Evolutionary conservation across 2,797 vertebrate genomes (phyloP), one percentile per base, ranked within the genome.

Genomic region (Melanotaenia parkinsoni): DNA sequence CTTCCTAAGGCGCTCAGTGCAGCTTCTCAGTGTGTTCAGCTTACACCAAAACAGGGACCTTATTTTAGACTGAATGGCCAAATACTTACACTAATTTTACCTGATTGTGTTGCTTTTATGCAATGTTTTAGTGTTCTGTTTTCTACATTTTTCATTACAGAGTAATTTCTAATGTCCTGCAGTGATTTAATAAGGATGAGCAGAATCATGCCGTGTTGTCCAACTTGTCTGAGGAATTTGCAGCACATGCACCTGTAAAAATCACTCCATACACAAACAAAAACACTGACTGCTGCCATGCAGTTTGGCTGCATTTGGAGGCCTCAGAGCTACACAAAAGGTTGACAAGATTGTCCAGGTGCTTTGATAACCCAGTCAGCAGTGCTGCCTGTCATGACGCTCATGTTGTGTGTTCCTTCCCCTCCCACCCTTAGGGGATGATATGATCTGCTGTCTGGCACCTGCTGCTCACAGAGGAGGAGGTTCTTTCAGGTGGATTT

Each of bases 1-100:
- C 63, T n/a, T 60, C 37, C 54, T 81, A 79, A 90, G 77, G 47
- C 72, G 86, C 79, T 85, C 76, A 83, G 70, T 20, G 18, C 38
- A 61, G 38, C 68, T 59, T 37, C 62, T 82, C 70, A 37, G 18
- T 79, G 70, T 63, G 45, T 51, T 76, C 74, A n/a, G 5, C 72
- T 43, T 28, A 50, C 79, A 68, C 50, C 58, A 68, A 76, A 76
- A 30, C 30, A 30, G 30, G 30, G 30, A 30, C 30, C 30, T 30
- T 30, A 30, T 30, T 30, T 30, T 67, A 62, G 63, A 72, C 61
- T 24, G 56, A 73, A 38, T 22, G 54, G 35, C 54, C 63, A 32
- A 50, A 67, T 37, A 35, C 24, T 47, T 38, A 26, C 2, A 26
- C 30, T 43, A 47, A 28, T 47, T 47, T 20, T 47, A n/a, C 13